Evolutionary conservation across 2,888 invertebrate genomes (phyloP), one percentile per base, ranked within the genome.

Genomic region (Lepas anatifera): DNA sequence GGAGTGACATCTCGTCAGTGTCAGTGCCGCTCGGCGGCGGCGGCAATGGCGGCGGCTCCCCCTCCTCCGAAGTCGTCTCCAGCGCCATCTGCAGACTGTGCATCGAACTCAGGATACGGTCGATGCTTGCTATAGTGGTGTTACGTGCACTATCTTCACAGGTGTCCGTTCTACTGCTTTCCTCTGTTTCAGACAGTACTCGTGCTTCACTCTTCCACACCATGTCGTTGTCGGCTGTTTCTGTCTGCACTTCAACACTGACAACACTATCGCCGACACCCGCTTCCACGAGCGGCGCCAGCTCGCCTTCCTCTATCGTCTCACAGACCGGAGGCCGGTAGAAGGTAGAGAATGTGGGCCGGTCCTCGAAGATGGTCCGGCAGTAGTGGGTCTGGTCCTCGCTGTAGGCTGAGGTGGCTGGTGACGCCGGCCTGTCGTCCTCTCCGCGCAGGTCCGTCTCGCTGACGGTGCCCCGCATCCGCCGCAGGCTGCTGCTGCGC

Each of bases 71-170:
- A n/a, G 52, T n/a, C 52, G 52, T 29, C 16, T 18, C 58, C 32
- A 32, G 35, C 32, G 32, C 32, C 32, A 22, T 35, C 58, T 35
- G 58, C 58, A 58, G 58, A 22, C 58, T 32, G 58, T 58, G 58
- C 58, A 58, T 58, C 35, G 58, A 58, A 22, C 58, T 58, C 22
- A 58, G 58, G 32, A 58, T 58, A 22, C 35, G 32, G 58, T 58
- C 58, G 58, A 58, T 58, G 58, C 58, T 58, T 18, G 58, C 58
- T 18, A 58, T 58, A 10, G 58, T 58, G 22, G 58, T n/a, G n/a
- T n/a, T n/a, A n/a, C n/a, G n/a, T n/a, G n/a, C n/a, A n/a, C n/a
- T n/a, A n/a, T n/a, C n/a, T n/a, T n/a, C n/a, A n/a, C n/a, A n/a
- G n/a, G n/a, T n/a, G n/a, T n/a, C n/a, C n/a, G n/a, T n/a, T n/a